Conservation (phyloP, 2,113 vertebrate species). For the Grammomys surdaster region DNA sequence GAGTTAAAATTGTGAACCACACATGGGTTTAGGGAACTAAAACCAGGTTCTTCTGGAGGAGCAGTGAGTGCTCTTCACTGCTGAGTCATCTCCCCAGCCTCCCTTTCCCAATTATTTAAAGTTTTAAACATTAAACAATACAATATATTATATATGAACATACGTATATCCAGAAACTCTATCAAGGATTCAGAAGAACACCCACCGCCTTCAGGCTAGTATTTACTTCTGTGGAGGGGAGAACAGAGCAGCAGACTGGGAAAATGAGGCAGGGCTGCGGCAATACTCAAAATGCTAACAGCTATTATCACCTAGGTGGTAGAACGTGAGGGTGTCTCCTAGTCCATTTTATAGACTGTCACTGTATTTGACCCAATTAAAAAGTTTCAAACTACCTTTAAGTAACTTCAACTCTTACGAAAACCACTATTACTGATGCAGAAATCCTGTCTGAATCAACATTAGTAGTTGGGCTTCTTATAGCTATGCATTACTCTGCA, state of each 20-base stretch:
- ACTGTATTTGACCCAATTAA: not conserved
- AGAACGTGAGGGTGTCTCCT: not conserved
- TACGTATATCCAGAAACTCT: not conserved
- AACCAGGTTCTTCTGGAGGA: not conserved
- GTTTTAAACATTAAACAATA: slow-evolving; percentile 23
- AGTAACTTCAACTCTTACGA: slow-evolving; percentile 11
- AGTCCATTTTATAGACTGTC: not conserved
- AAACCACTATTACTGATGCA: not conserved
- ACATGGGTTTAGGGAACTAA: not conserved
- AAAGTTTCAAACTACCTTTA: slow-evolving; percentile 27
- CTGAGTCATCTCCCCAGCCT: not conserved
- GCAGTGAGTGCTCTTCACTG: not conserved
- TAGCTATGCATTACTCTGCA: slow-evolving; percentile 11
- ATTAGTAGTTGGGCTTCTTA: not conserved
- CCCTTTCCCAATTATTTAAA: slow-evolving; percentile 5
- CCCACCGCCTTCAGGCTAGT: not conserved
- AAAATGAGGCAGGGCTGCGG: not conserved
- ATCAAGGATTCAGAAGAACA: slow-evolving; percentile 41
- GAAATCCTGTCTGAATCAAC: slow-evolving; percentile 50
- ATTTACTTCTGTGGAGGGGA: not conserved
- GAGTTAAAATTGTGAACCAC: not conserved
- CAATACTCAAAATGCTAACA: not conserved
- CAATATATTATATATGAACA: not conserved
- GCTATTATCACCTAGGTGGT: not conserved
- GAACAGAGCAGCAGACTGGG: not conserved